Conservation (phyloP, 1,140 invertebrate genomes). For the Venturia canescens region DNA sequence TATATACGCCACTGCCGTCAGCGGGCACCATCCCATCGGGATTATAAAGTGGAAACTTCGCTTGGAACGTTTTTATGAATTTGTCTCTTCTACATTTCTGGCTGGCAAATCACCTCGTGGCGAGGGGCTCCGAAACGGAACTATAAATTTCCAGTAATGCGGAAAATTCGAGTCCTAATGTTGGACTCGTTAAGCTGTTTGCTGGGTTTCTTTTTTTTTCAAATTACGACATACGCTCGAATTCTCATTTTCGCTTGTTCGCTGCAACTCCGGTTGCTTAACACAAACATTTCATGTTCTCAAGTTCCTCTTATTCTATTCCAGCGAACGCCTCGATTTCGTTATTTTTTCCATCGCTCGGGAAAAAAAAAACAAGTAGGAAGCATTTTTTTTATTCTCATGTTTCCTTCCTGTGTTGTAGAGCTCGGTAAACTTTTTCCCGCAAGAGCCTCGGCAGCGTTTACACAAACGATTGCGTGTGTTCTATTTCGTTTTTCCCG, state of each 20-base stretch:
- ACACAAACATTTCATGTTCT: background rate
- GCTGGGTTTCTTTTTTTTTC: background rate
- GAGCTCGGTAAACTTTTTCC: conserved; percentile 28
- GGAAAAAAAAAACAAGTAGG: background rate
- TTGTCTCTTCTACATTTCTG: no score
- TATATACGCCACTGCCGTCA: no score
- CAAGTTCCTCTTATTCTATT: background rate
- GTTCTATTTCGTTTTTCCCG: background rate
- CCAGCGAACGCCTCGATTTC: conserved; percentile 7
- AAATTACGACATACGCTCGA: no score
- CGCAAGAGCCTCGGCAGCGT: background rate
- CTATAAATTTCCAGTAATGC: no score
- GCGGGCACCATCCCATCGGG: no score
- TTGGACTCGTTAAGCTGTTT: background rate
- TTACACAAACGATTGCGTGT: conserved; percentile 42
- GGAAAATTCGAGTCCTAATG: no score
- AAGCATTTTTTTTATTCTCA: background rate
- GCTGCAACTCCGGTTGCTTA: background rate
- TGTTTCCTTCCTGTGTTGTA: background rate
- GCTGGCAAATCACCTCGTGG: no score
- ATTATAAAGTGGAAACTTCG: no score
- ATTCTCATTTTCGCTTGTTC: background rate
- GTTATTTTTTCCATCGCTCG: background rate
- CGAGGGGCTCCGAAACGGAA: no score
- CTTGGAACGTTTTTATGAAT: no score